phyloP scores from a whole-genome alignment of 1,140 invertebrate species.

The Chironomus striatipennis region DNA sequence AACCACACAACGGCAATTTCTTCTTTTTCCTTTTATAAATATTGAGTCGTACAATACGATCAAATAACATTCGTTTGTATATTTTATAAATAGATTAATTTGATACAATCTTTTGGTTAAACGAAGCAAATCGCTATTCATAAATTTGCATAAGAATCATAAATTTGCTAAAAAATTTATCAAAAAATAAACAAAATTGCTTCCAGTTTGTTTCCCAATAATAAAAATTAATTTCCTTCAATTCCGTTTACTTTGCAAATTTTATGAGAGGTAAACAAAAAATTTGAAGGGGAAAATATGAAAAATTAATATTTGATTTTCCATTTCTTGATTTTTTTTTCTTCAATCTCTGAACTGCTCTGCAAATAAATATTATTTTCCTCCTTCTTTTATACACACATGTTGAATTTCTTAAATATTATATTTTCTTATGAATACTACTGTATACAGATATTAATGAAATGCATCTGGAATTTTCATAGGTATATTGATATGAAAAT shows the following conservation, averaged over 20 bases:
- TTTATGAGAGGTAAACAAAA: no score
- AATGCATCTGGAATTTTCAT: background rate
- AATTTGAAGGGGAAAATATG: background rate
- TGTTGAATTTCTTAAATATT: background rate
- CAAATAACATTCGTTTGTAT: background rate
- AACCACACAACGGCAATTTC: background rate
- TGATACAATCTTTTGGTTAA: no score
- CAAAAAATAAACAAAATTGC: no score
- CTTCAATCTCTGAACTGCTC: background rate
- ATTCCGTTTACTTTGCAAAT: no score
- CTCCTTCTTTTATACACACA: background rate
- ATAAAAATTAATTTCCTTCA: no score
- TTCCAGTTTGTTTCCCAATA: no score
- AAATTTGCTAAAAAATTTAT: no score
- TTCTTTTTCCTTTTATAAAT: no score
- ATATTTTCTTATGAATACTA: background rate
- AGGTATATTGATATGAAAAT: background rate
- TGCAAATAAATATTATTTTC: no score
- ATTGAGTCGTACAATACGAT: background rate
- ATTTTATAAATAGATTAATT: constrained; percentile 8
- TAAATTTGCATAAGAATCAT: no score
- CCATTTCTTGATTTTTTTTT: background rate
- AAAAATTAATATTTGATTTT: constrained; percentile 9
- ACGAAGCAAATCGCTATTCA: no score
- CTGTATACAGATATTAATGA: background rate